These are phyloP conservation scores for Eristalis tenax DNA, from an alignment of 2,888 invertebrate genomes.

Conservation along the genomic window DNA sequence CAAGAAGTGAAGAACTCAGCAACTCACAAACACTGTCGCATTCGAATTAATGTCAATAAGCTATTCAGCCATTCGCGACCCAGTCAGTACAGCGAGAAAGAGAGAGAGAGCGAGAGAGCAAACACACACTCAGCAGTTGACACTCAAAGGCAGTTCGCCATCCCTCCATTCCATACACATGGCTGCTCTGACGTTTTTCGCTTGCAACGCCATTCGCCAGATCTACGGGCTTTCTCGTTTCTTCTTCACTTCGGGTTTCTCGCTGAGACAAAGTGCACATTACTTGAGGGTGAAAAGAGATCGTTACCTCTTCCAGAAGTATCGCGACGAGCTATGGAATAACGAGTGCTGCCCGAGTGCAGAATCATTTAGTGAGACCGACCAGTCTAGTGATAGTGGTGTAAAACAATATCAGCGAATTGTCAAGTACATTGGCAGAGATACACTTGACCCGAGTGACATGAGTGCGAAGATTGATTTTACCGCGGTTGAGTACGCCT, in stretches of 20 bases:
- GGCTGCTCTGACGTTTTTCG: slow-evolving; percentile 79
- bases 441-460: slow-evolving; percentile 38
- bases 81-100: neutral
- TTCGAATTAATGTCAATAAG: neutral
- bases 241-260: slow-evolving; percentile 76
- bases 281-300: slow-evolving; percentile 76
- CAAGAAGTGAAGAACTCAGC: slow-evolving; percentile 32
- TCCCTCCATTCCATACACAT: slow-evolving; percentile 58
- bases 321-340: slow-evolving; percentile 76
- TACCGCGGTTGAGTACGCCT: slow-evolving; percentile 77
- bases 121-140: neutral
- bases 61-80: neutral
- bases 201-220: slow-evolving; percentile 76
- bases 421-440: slow-evolving; percentile 31
- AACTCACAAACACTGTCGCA: neutral
- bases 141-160: slow-evolving; percentile 6
- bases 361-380: slow-evolving; percentile 26
- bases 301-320: slow-evolving; percentile 75
- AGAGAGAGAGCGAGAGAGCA: neutral
- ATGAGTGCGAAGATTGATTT: slow-evolving; percentile 77
- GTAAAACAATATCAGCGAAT: slow-evolving; percentile 32
- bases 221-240: slow-evolving; percentile 77
- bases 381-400: slow-evolving; percentile 19
- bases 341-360: slow-evolving; percentile 23
- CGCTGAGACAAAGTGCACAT: slow-evolving; percentile 74